phyloP scores from a whole-genome alignment of 2,888 invertebrate species.

The Deilephila porcellus region DNA sequence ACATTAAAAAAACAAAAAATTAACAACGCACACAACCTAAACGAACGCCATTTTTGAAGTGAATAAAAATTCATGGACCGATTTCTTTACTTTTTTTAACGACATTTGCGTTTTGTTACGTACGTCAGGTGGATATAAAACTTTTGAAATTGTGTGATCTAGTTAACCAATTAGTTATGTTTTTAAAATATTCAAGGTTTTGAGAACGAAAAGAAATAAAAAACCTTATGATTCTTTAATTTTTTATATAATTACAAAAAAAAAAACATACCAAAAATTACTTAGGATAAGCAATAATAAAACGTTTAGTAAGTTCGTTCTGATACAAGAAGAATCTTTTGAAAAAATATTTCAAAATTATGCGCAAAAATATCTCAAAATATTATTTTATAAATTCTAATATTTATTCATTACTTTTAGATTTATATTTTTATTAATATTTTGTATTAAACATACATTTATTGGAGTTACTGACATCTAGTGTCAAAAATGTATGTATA shows the following conservation, averaged over 20 bases:
- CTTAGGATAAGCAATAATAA: neutral
- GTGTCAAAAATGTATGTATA: neutral
- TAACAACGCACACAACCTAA: constrained; percentile 71
- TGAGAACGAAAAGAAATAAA: neutral
- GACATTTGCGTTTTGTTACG: constrained; percentile 28
- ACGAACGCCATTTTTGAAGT: constrained; percentile 77
- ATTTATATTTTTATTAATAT: neutral
- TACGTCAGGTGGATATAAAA: neutral
- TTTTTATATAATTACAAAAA: neutral
- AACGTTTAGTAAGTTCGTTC: neutral
- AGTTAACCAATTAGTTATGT: neutral
- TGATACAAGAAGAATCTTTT: neutral
- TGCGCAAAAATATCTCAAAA: no score
- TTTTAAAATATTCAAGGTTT: neutral
- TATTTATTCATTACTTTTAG: neutral
- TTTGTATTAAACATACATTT: neutral
- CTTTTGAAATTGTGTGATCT: neutral
- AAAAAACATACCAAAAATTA: neutral
- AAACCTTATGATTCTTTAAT: neutral
- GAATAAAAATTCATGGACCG: constrained; percentile 41
- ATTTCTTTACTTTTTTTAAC: constrained; percentile 37
- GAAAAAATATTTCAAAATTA: no score
- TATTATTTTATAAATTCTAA: neutral
- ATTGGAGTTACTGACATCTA: neutral
- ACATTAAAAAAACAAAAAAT: constrained; percentile 64